Percentiles rank a stretch among this genome's conserved stretches.
Conservation (phyloP, 2,113 vertebrate genomes). For the Cathartes aura region DNA sequence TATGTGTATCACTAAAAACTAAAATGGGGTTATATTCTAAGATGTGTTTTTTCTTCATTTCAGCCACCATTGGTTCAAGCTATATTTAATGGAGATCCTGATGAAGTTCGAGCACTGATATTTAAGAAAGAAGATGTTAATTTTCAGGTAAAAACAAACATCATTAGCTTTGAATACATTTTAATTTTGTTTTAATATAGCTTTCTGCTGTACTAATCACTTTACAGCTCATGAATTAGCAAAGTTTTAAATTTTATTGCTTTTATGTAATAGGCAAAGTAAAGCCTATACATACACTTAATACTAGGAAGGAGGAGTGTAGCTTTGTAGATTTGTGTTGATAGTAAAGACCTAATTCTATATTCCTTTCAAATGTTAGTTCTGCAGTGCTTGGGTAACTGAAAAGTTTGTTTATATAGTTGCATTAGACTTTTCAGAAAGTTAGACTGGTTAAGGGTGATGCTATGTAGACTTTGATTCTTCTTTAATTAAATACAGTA, state of each 20-base stretch:
- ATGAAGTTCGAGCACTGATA: conserved; percentile 97
- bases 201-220: neutral
- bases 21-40: neutral
- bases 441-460: neutral
- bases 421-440: neutral
- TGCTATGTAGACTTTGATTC: neutral
- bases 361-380: neutral
- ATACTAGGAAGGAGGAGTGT: neutral
- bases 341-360: neutral
- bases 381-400: neutral
- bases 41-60: conserved; percentile 50
- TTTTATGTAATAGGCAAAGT: neutral
- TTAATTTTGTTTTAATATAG: neutral
- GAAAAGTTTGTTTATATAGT: neutral
- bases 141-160: conserved; percentile 87
- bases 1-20: neutral
- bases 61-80: conserved; percentile 98
- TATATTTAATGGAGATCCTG: conserved; percentile 98
- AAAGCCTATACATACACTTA: neutral
- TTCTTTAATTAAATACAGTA: neutral
- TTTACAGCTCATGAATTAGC: neutral
- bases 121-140: conserved; percentile 99
- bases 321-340: neutral
- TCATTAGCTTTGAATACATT: neutral
- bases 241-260: neutral